Evolutionary conservation across 2,888 invertebrate genomes (phyloP).

Genomic region (Limnephilus lunatus): DNA sequence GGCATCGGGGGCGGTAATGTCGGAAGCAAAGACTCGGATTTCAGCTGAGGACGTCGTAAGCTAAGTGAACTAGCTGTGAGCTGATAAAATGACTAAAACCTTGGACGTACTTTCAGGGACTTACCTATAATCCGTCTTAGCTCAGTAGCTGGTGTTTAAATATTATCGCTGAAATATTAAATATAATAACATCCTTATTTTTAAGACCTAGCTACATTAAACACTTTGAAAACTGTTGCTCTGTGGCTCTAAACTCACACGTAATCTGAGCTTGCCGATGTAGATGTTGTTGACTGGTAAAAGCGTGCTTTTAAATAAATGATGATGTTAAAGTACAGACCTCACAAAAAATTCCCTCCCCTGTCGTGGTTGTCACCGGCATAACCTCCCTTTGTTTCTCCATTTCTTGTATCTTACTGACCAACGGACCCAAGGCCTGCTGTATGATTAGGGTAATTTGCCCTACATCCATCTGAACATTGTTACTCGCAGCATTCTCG

Average conservation of each 20-base stretch:
- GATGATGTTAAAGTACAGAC: background rate
- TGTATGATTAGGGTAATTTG: no score
- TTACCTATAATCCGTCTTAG: background rate
- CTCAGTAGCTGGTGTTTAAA: background rate
- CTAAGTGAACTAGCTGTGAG: slow-evolving; percentile 2
- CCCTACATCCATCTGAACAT: no score
- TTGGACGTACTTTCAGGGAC: background rate
- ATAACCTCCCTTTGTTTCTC: no score
- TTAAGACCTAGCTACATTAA: background rate
- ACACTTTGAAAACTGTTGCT: background rate
- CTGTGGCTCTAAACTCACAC: background rate
- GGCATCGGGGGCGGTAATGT: background rate
- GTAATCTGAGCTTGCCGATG: background rate
- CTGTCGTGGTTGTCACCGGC: no score
- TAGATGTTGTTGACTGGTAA: background rate
- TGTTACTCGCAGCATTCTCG: no score
- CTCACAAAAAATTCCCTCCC: no score
- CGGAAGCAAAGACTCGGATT: background rate
- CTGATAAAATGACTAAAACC: background rate
- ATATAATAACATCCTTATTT: background rate
- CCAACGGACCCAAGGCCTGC: no score
- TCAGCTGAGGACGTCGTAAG: background rate
- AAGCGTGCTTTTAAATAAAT: background rate
- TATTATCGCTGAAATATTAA: background rate
- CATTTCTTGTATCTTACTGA: no score